Evolutionary conservation across 2,888 invertebrate species (phyloP).

Genomic region (Acleris literana): DNA sequence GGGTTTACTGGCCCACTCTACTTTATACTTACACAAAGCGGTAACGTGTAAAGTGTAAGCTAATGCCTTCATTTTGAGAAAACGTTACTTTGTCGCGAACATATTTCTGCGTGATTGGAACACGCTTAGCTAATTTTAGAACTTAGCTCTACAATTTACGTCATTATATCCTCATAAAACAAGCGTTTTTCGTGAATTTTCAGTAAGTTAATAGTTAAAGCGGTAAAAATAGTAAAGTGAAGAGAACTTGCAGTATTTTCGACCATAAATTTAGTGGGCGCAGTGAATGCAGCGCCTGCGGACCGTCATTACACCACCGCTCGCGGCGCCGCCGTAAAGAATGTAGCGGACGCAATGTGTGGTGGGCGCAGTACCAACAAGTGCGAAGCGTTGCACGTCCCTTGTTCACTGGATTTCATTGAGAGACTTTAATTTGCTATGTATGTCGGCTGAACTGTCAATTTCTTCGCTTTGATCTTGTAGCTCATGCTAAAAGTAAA

Average conservation of each 20-base stretch:
- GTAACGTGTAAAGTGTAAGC: not conserved
- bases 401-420: constrained; percentile 13
- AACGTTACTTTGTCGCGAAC: constrained; percentile 3
- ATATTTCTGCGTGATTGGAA: not conserved
- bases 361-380: constrained; percentile 11
- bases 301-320: constrained; percentile 43
- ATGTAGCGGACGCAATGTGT: constrained; percentile 36
- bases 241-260: constrained; percentile 38
- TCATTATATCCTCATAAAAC: not conserved
- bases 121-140: not conserved
- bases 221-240: constrained; percentile 32
- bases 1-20: constrained; percentile 8
- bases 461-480: too few relatives aligned
- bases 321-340: constrained; percentile 40
- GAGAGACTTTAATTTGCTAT: constrained; percentile 6
- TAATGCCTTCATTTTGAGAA: constrained; percentile 6
- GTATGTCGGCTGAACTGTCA: too few relatives aligned
- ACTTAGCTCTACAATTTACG: not conserved
- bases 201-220: constrained; percentile 13
- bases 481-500: too few relatives aligned
- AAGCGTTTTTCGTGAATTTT: not conserved
- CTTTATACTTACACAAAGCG: not conserved
- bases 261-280: constrained; percentile 38
- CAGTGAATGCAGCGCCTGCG: constrained; percentile 39
- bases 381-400: constrained; percentile 8